Conservation (phyloP, 2,113 vertebrate species). For the Tamias sibiricus region DNA sequence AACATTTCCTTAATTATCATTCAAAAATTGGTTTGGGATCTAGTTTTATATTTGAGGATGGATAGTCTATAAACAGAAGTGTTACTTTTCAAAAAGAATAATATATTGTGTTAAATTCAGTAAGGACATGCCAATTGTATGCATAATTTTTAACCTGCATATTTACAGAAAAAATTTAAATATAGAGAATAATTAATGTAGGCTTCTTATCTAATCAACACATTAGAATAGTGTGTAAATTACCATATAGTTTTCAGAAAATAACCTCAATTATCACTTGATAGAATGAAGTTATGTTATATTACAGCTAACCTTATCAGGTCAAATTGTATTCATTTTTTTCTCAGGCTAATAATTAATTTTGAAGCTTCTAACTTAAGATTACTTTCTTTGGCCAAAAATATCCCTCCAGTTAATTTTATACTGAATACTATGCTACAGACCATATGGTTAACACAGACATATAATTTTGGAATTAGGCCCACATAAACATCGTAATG, state of each 20-base stretch:
- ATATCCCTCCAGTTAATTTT: background rate
- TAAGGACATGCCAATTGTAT: background rate
- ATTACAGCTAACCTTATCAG: background rate
- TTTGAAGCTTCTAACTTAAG: conserved; percentile 14
- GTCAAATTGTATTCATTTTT: background rate
- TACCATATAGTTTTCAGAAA: background rate
- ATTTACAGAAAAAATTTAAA: background rate
- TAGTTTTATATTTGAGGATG: background rate
- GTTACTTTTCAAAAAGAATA: conserved; percentile 11
- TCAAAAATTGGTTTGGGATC: background rate
- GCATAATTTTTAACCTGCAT: background rate
- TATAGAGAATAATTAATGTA: background rate
- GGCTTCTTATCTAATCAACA: background rate
- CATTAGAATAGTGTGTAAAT: background rate
- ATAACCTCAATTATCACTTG: background rate
- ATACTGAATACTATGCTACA: background rate
- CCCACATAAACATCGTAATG: background rate
- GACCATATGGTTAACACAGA: background rate
- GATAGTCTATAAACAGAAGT: background rate
- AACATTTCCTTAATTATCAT: conserved; percentile 12
- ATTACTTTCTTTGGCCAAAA: conserved; percentile 1
- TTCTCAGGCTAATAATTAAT: background rate
- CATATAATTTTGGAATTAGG: background rate
- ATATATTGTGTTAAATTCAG: background rate
- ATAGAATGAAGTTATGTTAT: background rate